Evolutionary conservation across 64 coral and sea anemone genomes (phyloP).

Genomic region (Pocillopora damicornis): DNA sequence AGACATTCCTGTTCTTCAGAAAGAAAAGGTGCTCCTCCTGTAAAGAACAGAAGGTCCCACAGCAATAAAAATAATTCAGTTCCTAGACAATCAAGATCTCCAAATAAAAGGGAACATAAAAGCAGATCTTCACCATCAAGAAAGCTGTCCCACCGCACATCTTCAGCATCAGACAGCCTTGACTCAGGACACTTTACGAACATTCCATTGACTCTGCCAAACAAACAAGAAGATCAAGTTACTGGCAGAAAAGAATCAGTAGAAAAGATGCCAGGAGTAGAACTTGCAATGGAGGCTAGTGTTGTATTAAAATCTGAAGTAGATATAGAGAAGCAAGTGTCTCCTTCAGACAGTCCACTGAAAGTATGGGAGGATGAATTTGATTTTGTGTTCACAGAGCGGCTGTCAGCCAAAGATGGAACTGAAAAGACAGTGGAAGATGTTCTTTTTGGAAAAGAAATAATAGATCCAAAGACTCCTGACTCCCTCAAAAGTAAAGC

Average conservation of each 20-base stretch:
- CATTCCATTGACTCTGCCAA: slow-evolving; percentile 9
- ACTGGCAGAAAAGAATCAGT: neutral
- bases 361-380: slow-evolving; percentile 37
- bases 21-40: slow-evolving; percentile 2
- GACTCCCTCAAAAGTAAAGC: slow-evolving; percentile 19
- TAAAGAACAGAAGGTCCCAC: neutral
- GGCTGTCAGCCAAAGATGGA: slow-evolving; percentile 28
- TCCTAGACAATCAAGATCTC: neutral
- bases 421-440: slow-evolving; percentile 23
- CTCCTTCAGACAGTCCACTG: slow-evolving; percentile 1
- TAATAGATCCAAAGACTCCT: slow-evolving; percentile 22
- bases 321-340: slow-evolving; percentile 1
- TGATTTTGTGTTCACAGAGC: slow-evolving; percentile 41
- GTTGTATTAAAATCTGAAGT: neutral
- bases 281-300: neutral
- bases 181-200: slow-evolving; percentile 35
- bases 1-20: neutral
- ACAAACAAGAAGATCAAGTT: slow-evolving; percentile 5
- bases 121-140: neutral
- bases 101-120: neutral
- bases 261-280: neutral
- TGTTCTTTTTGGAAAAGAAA: slow-evolving; percentile 36
- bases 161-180: slow-evolving; percentile 21
- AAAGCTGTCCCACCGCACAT: slow-evolving; percentile 2
- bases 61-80: neutral